Conservation (phyloP, 2,888 invertebrate genomes). For the Drosophila leonis region DNA sequence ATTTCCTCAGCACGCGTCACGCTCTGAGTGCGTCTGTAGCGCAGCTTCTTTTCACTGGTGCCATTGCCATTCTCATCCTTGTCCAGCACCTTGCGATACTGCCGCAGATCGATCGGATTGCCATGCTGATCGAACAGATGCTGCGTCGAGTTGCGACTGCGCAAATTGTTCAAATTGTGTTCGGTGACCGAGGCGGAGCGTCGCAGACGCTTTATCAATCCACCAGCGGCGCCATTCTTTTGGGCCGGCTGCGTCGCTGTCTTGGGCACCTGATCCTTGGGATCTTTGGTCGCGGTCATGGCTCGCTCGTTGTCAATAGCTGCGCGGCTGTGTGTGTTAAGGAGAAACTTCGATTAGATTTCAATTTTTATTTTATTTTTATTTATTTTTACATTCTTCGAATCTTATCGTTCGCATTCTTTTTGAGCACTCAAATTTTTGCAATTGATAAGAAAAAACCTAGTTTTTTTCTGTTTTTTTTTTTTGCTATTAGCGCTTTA, state of each 20-base stretch:
- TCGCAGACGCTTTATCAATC: slow-evolving; percentile 72
- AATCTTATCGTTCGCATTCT: slow-evolving; percentile 54
- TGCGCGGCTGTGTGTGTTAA: slow-evolving; percentile 14
- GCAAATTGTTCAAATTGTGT: slow-evolving; percentile 73
- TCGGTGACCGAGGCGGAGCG: slow-evolving; percentile 82
- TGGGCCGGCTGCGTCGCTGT: slow-evolving; percentile 12
- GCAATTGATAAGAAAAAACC: slow-evolving; percentile 49
- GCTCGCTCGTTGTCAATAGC: slow-evolving; percentile 12
- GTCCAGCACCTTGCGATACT: slow-evolving; percentile 78
- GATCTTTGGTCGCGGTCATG: slow-evolving; percentile 68
- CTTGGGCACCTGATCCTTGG: slow-evolving; percentile 53
- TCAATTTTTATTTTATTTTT: neutral
- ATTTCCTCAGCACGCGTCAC: slow-evolving; percentile 96
- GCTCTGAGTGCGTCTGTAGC: slow-evolving; percentile 92
- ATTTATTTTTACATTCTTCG: neutral
- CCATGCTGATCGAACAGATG: slow-evolving; percentile 81
- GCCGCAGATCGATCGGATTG: slow-evolving; percentile 74
- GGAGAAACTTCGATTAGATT: slow-evolving; percentile 25
- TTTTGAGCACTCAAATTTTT: slow-evolving; percentile 28
- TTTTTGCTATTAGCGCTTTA: slow-evolving; percentile 10
- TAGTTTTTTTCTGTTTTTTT: too few species aligned
- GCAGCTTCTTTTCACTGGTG: slow-evolving; percentile 86
- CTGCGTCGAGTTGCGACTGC: slow-evolving; percentile 80
- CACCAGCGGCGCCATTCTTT: slow-evolving; percentile 58
- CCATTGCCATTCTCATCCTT: slow-evolving; percentile 77